Conservation (phyloP, 1,140 invertebrate genomes). For the Zaprionus kolodkinae region DNA sequence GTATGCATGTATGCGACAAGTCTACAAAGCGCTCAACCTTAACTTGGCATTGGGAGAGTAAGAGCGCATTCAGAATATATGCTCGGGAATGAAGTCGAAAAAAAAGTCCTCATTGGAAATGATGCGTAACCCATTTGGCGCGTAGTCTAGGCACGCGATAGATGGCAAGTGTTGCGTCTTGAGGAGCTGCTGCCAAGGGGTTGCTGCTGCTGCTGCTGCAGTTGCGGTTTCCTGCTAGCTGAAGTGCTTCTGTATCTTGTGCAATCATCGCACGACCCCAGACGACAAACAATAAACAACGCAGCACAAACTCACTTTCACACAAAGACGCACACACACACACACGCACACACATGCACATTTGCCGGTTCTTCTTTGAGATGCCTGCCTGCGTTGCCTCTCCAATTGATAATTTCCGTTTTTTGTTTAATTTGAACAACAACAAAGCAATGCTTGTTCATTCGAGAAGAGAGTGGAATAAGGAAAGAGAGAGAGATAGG, state of each 20-base stretch:
- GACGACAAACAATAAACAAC: conserved; percentile 50
- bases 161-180: conserved; percentile 55
- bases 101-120: conserved; percentile 47
- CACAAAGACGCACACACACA: conserved; percentile 11
- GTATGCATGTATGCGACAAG: conserved; percentile 13
- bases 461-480: neutral
- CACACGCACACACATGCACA: neutral
- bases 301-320: conserved; percentile 33
- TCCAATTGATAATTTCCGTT: conserved; percentile 77
- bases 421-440: conserved; percentile 62
- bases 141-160: conserved; percentile 19
- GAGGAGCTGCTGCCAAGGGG: conserved; percentile 10
- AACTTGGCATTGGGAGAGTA: conserved; percentile 33
- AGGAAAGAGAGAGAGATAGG: conserved; percentile 1
- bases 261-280: conserved; percentile 49
- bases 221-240: conserved; percentile 29
- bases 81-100: conserved; percentile 27
- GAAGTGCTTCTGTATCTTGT: conserved; percentile 53
- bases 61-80: conserved; percentile 49
- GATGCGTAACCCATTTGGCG: neutral
- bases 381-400: conserved; percentile 45
- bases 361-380: conserved; percentile 59
- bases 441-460: conserved; percentile 37
- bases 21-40: conserved; percentile 49
- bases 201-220: conserved; percentile 24